Evolutionary conservation across 2,888 invertebrate genomes (phyloP).

Genomic region (Ectemnius lituratus): DNA sequence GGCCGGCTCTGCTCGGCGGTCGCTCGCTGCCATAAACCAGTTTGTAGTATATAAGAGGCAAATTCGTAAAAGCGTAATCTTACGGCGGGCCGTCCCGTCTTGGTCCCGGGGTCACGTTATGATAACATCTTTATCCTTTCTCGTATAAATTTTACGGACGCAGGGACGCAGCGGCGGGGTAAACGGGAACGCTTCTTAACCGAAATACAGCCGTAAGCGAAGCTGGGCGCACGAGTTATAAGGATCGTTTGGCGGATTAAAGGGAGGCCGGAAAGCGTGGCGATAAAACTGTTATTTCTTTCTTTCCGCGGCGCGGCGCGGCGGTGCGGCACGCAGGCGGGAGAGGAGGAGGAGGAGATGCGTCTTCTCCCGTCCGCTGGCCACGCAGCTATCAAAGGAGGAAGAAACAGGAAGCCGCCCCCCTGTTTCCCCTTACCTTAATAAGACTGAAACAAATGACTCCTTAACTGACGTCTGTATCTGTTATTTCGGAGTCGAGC

Average conservation of each 20-base stretch:
- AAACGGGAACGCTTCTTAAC: constrained; percentile 49
- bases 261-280: constrained; percentile 35
- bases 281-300: constrained; percentile 57
- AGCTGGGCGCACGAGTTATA: constrained; percentile 61
- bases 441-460: constrained; percentile 46
- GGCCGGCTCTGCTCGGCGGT: background rate
- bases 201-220: constrained; percentile 70
- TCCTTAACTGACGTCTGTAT: constrained; percentile 47
- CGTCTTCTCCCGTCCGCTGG: background rate
- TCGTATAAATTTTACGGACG: constrained; percentile 72
- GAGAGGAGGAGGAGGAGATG: constrained; percentile 16
- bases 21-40: constrained; percentile 54
- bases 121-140: constrained; percentile 75
- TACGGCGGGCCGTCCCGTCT: constrained; percentile 56
- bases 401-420: constrained; percentile 8
- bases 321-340: constrained; percentile 1
- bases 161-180: constrained; percentile 50
- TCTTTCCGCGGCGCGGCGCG: constrained; percentile 14
- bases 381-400: background rate
- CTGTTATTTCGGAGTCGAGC: constrained; percentile 7
- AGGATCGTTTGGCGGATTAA: constrained; percentile 69
- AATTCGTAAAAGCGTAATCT: constrained; percentile 73
- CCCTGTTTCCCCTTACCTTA: constrained; percentile 24
- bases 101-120: constrained; percentile 55
- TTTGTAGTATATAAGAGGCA: constrained; percentile 64